These are phyloP conservation scores for Sericinus montela DNA, from an alignment of 2,888 invertebrate species.

Conservation along the genomic window DNA sequence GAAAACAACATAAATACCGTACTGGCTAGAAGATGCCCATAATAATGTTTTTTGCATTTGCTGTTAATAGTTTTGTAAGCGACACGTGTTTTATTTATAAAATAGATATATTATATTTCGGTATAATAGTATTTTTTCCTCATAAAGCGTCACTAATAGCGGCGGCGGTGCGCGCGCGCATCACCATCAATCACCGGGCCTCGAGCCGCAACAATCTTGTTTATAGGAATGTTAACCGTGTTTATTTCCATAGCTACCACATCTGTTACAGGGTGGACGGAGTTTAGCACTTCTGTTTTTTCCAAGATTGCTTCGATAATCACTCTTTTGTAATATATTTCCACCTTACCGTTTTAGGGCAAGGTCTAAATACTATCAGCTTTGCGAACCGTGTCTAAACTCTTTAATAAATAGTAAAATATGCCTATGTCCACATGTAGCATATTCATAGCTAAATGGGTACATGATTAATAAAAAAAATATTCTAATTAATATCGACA, in stretches of 20 bases:
- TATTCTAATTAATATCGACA: no score
- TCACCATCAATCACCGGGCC: conserved; percentile 57
- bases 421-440: no score
- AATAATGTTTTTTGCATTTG: neutral
- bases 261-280: conserved; percentile 40
- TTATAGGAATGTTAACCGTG: conserved; percentile 73
- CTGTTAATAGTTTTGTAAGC: conserved; percentile 8
- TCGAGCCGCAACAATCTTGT: conserved; percentile 63
- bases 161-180: conserved; percentile 43
- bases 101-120: conserved; percentile 13
- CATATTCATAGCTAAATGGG: no score
- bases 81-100: conserved; percentile 12
- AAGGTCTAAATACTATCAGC: no score
- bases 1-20: no score
- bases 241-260: conserved; percentile 58
- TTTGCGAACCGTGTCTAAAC: no score
- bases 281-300: conserved; percentile 5
- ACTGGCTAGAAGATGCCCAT: no score
- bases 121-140: conserved; percentile 37
- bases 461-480: no score
- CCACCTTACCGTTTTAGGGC: no score
- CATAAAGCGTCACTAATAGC: conserved; percentile 66
- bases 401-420: no score
- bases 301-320: neutral
- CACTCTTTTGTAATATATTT: no score